phyloP scores from a whole-genome alignment of 1,140 invertebrate genomes.

The Calephelis nemesis region DNA sequence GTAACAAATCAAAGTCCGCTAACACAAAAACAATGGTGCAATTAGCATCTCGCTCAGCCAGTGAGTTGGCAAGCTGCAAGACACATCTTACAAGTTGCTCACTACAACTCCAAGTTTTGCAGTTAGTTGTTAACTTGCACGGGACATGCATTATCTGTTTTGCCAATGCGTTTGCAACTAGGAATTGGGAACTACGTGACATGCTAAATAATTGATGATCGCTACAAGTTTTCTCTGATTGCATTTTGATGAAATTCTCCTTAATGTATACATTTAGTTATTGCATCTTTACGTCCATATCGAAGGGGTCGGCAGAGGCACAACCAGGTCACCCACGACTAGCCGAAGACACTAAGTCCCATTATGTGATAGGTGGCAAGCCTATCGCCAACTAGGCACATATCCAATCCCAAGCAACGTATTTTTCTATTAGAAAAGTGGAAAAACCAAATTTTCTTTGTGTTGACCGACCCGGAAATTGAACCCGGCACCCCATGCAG shows the following conservation, averaged over 20 bases:
- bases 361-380: too few species aligned
- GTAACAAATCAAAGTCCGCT: conserved; percentile 29
- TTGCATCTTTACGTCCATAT: too few species aligned
- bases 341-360: too few species aligned
- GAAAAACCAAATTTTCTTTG: too few species aligned
- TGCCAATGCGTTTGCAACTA: conserved; percentile 15
- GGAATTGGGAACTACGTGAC: conserved; percentile 10
- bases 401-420: too few species aligned
- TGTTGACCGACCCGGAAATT: too few species aligned
- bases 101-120: conserved; percentile 24
- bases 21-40: conserved; percentile 32
- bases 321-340: too few species aligned
- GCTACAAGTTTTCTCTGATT: not conserved
- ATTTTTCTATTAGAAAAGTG: too few species aligned
- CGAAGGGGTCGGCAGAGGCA: too few species aligned
- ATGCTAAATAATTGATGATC: conserved; percentile 10
- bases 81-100: conserved; percentile 29
- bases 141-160: conserved; percentile 19
- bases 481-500: too few species aligned
- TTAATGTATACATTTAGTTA: too few species aligned
- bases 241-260: not conserved
- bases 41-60: conserved; percentile 33
- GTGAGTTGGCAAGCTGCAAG: conserved; percentile 31
- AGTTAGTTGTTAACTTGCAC: conserved; percentile 32
- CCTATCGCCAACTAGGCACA: too few species aligned